Evolutionary conservation across 2,797 vertebrate genomes (phyloP).

Genomic region (Tachyglossus aculeatus): DNA sequence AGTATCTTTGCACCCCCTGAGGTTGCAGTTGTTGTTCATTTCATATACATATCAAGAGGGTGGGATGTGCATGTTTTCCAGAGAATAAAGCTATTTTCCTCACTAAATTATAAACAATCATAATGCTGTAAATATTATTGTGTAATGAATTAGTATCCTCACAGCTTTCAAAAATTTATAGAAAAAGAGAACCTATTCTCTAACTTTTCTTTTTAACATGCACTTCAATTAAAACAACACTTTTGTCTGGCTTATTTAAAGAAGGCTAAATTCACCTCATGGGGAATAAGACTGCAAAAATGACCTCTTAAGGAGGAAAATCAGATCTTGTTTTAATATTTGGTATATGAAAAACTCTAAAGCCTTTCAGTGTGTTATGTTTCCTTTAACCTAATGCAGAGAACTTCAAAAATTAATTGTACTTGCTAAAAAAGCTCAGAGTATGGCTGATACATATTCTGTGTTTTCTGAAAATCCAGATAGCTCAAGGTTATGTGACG

Average conservation of each 20-base stretch:
- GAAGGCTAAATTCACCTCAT: background rate
- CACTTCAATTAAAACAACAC: background rate
- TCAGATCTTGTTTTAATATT: constrained; percentile 7
- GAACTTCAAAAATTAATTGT: constrained; percentile 35
- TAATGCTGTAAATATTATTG: too few relatives aligned
- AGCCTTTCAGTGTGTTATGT: constrained; percentile 4
- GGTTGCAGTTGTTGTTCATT: too few relatives aligned
- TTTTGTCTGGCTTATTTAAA: constrained; percentile 5
- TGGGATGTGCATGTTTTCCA: too few relatives aligned
- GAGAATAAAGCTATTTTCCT: too few relatives aligned
- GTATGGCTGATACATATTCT: constrained; percentile 36
- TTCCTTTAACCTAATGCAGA: constrained; percentile 15
- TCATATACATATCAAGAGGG: too few relatives aligned
- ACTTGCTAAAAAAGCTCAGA: constrained; percentile 27
- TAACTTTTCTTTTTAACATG: background rate
- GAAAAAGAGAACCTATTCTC: background rate
- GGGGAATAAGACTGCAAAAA: background rate
- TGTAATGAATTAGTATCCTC: background rate
- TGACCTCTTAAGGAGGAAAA: background rate
- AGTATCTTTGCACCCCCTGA: constrained; percentile 14
- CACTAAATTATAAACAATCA: too few relatives aligned
- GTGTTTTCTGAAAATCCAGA: constrained; percentile 49
- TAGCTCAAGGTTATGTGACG: constrained; percentile 70
- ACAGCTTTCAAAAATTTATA: background rate
- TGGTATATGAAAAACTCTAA: background rate